Percentiles rank a stretch among this genome's conserved stretches.
These are phyloP conservation scores for Euproctis similis DNA, from an alignment of 2,888 invertebrate species.

Conservation along the genomic window DNA sequence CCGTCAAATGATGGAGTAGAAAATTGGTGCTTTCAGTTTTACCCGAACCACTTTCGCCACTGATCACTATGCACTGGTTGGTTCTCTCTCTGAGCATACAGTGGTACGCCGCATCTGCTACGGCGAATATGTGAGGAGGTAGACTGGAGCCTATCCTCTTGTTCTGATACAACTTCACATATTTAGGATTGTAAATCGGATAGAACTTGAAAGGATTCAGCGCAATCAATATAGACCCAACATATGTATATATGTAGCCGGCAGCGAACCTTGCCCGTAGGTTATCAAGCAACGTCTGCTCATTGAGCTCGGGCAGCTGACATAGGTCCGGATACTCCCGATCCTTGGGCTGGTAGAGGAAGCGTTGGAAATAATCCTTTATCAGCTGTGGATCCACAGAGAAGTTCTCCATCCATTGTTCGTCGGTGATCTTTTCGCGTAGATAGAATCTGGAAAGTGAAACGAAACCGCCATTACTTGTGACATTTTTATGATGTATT, in stretches of 20 bases:
- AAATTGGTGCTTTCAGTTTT: constrained; percentile 98
- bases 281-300: constrained; percentile 93
- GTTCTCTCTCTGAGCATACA: constrained; percentile 93
- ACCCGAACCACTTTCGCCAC: constrained; percentile 96
- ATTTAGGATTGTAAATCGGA: constrained; percentile 98
- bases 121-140: constrained; percentile 97
- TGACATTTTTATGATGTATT: constrained; percentile 1
- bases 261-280: constrained; percentile 90
- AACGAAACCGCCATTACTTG: constrained; percentile 9
- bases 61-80: constrained; percentile 95
- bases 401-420: constrained; percentile 90
- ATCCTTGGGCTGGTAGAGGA: constrained; percentile 93
- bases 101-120: constrained; percentile 95
- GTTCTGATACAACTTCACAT: constrained; percentile 96
- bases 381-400: constrained; percentile 94
- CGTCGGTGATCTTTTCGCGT: constrained; percentile 89
- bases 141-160: constrained; percentile 91
- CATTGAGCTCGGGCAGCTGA: constrained; percentile 95
- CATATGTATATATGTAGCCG: constrained; percentile 97
- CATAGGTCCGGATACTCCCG: constrained; percentile 97
- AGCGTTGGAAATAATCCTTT: constrained; percentile 92
- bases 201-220: constrained; percentile 96
- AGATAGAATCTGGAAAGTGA: constrained; percentile 84
- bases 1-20: constrained; percentile 94
- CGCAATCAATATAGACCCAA: constrained; percentile 95